Conservation (phyloP, 2,888 invertebrate species). For the Tolmerus cingulatus region DNA sequence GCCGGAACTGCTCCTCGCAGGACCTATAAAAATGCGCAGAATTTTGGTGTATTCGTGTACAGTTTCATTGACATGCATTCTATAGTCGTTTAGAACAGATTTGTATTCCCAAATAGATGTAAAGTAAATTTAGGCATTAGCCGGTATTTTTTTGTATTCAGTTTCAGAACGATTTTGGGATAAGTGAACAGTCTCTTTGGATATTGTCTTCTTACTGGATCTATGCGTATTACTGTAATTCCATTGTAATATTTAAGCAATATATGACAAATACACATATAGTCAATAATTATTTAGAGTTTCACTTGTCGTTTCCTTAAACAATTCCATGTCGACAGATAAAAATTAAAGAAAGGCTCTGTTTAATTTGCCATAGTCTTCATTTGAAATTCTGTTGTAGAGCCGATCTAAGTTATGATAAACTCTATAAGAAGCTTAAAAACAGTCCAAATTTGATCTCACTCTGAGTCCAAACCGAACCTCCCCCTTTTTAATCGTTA, state of each 20-base stretch:
- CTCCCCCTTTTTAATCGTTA: too few relatives aligned
- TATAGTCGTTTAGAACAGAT: neutral
- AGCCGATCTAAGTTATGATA: too few relatives aligned
- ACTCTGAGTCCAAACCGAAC: too few relatives aligned
- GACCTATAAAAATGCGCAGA: neutral
- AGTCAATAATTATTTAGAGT: neutral
- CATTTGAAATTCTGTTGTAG: too few relatives aligned
- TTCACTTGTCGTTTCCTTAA: neutral
- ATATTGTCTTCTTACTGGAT: slow-evolving; percentile 1
- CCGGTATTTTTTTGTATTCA: neutral
- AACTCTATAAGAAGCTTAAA: too few relatives aligned
- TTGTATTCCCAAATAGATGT: neutral
- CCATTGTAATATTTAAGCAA: slow-evolving; percentile 30
- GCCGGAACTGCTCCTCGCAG: neutral
- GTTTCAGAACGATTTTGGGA: neutral
- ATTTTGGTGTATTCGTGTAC: slow-evolving; percentile 17
- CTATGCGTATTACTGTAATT: slow-evolving; percentile 32
- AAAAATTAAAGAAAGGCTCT: too few relatives aligned
- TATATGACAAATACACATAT: slow-evolving; percentile 30
- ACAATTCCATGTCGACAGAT: too few relatives aligned
- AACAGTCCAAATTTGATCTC: too few relatives aligned
- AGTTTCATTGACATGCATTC: slow-evolving; percentile 11
- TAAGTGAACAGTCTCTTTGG: neutral
- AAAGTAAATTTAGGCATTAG: neutral
- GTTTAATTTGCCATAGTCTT: too few relatives aligned